Conservation (phyloP, 2,113 vertebrate genomes). For the Sylvia atricapilla region DNA sequence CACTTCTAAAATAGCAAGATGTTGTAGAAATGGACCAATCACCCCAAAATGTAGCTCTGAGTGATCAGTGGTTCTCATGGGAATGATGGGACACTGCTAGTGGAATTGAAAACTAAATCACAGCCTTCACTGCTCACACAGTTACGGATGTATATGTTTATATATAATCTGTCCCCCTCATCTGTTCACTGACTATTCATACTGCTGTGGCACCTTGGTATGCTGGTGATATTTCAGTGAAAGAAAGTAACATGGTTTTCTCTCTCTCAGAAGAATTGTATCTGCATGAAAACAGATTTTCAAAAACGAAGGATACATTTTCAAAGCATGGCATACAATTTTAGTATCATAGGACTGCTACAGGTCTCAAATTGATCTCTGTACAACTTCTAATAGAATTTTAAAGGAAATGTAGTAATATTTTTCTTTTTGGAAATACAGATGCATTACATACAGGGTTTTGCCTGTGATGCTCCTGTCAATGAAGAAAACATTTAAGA, state of each 20-base stretch:
- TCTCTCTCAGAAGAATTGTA: constrained; percentile 66
- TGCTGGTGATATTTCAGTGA: constrained; percentile 75
- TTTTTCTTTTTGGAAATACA: neutral
- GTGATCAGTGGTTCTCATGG: constrained; percentile 44
- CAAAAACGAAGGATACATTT: neutral
- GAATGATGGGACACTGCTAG: constrained; percentile 2
- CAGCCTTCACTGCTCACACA: neutral
- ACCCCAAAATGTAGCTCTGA: constrained; percentile 28
- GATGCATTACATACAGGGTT: neutral
- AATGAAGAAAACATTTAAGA: neutral
- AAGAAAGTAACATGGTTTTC: constrained; percentile 68
- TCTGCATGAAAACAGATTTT: constrained; percentile 55
- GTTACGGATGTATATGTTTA: constrained; percentile 7
- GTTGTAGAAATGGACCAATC: constrained; percentile 51
- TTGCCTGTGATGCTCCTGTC: neutral
- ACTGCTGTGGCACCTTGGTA: constrained; percentile 58
- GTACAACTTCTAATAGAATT: neutral
- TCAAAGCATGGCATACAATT: neutral
- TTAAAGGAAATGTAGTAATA: neutral
- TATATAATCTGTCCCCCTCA: constrained; percentile 56
- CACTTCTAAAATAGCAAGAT: constrained; percentile 7
- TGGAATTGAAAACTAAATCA: constrained; percentile 59
- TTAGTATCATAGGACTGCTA: neutral
- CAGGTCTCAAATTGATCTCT: neutral
- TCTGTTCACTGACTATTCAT: constrained; percentile 52